Evolutionary conservation across 2,888 invertebrate species (phyloP).

Genomic region (Petrophora chlorosata): DNA sequence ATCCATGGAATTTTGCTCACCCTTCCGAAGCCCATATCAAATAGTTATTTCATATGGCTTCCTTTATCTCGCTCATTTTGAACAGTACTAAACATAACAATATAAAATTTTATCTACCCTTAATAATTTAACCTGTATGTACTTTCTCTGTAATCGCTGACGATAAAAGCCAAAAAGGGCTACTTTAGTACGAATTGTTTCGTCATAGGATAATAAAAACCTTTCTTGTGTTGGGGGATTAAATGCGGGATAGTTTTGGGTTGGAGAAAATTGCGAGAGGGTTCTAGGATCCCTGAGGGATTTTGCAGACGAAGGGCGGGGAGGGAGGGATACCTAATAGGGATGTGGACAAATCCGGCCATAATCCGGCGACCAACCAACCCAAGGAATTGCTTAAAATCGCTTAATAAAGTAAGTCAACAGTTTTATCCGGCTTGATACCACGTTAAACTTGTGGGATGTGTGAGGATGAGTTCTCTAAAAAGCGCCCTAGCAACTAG

Average conservation of each 20-base stretch:
- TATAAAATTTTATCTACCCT: constrained; percentile 20
- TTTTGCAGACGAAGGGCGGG: constrained; percentile 35
- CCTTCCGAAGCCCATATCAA: background rate
- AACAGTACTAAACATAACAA: constrained; percentile 9
- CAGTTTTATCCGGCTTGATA: background rate
- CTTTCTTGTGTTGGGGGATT: constrained; percentile 62
- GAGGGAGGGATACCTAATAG: constrained; percentile 39
- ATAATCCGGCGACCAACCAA: background rate
- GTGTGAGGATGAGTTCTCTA: too few relatives aligned
- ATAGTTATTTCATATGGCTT: constrained; percentile 1
- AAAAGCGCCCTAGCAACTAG: too few relatives aligned
- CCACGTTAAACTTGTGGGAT: too few relatives aligned
- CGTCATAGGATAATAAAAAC: constrained; percentile 67
- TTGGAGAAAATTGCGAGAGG: constrained; percentile 61
- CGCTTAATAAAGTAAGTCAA: too few relatives aligned
- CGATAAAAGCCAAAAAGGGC: constrained; percentile 38
- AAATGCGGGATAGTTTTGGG: constrained; percentile 69
- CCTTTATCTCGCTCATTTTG: constrained; percentile 9
- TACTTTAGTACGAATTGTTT: constrained; percentile 61
- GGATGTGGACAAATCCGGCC: constrained; percentile 7
- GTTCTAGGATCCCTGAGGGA: constrained; percentile 45
- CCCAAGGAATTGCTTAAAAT: too few relatives aligned
- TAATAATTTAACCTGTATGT: constrained; percentile 27
- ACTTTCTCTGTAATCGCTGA: constrained; percentile 17
- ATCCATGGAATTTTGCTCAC: too few relatives aligned